Evolutionary conservation across 2,113 vertebrate genomes (phyloP), one percentile per base, ranked within the genome.

Genomic region (Rana temporaria): DNA sequence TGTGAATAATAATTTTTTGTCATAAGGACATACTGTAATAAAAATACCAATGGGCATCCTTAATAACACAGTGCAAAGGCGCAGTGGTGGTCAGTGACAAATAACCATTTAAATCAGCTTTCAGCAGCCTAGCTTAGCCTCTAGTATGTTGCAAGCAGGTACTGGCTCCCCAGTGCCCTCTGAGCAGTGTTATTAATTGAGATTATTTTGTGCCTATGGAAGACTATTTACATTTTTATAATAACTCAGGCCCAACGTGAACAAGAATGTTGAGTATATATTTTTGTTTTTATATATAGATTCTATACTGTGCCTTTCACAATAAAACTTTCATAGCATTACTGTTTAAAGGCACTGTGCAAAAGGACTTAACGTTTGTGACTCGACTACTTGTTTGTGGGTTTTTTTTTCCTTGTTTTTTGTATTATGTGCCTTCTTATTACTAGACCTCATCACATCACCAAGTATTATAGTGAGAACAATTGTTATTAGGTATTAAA

Each of bases 351-450:
- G 88, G 69, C 86, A 87, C 84, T 83, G 76, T 62, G 73, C 73
- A 70, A 20, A 85, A 71, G 68, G 55, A 22, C 84, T 73, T 73
- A 48, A 42, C 64, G 68, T 30, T 86, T 84, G 64, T 88, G 85
- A 73, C 85, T 87, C 87, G 88, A 88, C 88, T 90, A 87, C 87
- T 89, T 69, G 1, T 88, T 87, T 62, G 12, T 72, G 26, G 26
- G 72, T 62, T 70, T 63, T 2, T 63, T 2, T 30, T 63, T 14
- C 18, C 14, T 18, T 24, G 30, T 64, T 64, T 48, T 74, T 74
- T 52, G 20, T 62, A 57, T 59, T 67, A 22, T 65, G 26, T 65
- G 12, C 62, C 59, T 75, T 81, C 20, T 38, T 64, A 24, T 30
- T 67, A 65, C 6, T 52, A 67, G n/a, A 55, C 34, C 56, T 22